phyloP scores from a whole-genome alignment of 2,113 vertebrate genomes.

The Pollachius pollachius region DNA sequence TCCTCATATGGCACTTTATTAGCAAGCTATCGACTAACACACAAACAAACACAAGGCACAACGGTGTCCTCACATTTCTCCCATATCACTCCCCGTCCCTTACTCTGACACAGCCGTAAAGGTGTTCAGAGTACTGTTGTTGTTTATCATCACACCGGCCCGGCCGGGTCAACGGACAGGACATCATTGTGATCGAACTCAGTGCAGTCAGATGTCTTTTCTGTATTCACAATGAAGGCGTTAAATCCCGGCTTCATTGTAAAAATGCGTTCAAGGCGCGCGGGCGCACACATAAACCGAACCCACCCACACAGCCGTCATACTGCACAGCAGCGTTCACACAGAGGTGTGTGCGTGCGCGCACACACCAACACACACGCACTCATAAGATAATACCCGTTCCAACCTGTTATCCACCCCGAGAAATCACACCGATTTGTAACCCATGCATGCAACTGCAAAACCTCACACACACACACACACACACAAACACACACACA shows the following conservation, averaged over 20 bases:
- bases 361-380: conserved; percentile 15
- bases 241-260: conserved; percentile 52
- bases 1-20: too few species aligned
- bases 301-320: background rate
- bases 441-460: too few species aligned
- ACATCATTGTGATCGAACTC: conserved; percentile 55
- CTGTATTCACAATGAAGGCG: too few species aligned
- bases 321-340: background rate
- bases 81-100: conserved; percentile 7
- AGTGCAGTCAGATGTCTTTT: too few species aligned
- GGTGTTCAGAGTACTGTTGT: conserved; percentile 56
- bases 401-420: too few species aligned
- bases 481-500: too few species aligned
- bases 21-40: conserved; percentile 11
- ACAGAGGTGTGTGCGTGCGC: background rate
- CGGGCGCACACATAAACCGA: background rate
- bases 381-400: conserved; percentile 8
- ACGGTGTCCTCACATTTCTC: conserved; percentile 1
- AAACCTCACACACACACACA: too few species aligned
- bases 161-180: conserved; percentile 61
- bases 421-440: too few species aligned
- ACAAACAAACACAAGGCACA: conserved; percentile 26
- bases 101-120: conserved; percentile 29
- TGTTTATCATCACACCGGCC: conserved; percentile 66
- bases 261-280: conserved; percentile 27